These are phyloP conservation scores for Reticulitermes speratus DNA, from an alignment of 1,140 invertebrate genomes.

Conservation along the genomic window DNA sequence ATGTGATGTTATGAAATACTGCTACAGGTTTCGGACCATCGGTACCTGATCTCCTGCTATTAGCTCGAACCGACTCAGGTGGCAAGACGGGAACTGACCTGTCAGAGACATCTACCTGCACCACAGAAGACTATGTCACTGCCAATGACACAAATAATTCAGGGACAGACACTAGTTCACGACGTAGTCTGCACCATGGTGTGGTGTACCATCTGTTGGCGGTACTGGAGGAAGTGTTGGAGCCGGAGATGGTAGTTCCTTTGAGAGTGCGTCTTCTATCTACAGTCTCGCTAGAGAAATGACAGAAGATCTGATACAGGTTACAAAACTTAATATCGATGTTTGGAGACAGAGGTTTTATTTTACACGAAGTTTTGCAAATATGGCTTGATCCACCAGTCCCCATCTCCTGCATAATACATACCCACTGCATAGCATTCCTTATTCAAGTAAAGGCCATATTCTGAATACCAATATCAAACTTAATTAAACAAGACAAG, in stretches of 20 bases:
- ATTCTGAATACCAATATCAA: too few species aligned
- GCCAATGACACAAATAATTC: conserved; percentile 65
- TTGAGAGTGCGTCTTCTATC: conserved; percentile 76
- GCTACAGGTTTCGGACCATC: neutral
- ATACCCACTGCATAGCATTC: too few species aligned
- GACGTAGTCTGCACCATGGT: conserved; percentile 33
- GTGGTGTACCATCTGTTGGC: conserved; percentile 43
- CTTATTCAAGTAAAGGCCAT: too few species aligned
- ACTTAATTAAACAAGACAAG: too few species aligned
- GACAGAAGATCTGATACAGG: conserved; percentile 55
- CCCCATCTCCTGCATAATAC: too few species aligned
- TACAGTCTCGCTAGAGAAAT: conserved; percentile 66
- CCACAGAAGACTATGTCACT: conserved; percentile 85
- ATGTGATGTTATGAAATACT: neutral
- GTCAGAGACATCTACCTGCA: conserved; percentile 74
- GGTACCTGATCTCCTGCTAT: conserved; percentile 21
- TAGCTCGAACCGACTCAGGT: conserved; percentile 68
- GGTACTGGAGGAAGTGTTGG: conserved; percentile 23
- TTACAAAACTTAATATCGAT: neutral
- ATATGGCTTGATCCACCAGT: too few species aligned
- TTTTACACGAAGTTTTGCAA: too few species aligned
- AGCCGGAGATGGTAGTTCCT: conserved; percentile 69
- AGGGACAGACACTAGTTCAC: conserved; percentile 56
- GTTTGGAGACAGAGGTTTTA: too few species aligned
- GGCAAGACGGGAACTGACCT: conserved; percentile 66